Conservation (phyloP, 2,797 vertebrate species). For the Fratercula arctica region DNA sequence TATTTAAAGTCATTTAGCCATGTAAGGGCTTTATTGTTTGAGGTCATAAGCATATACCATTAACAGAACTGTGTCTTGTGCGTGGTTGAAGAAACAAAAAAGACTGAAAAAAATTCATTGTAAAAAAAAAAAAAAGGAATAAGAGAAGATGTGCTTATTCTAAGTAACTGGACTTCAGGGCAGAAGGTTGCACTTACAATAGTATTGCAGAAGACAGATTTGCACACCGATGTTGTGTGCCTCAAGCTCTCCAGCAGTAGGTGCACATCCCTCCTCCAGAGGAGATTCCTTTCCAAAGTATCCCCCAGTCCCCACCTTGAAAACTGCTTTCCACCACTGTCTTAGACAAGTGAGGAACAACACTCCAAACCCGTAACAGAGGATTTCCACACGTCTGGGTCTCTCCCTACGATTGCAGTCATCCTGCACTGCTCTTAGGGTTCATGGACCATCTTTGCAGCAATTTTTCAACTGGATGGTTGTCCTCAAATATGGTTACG, state of each 20-base stretch:
- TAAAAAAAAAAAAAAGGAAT: neutral
- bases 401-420: neutral
- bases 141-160: neutral
- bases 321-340: neutral
- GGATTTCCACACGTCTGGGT: rapidly evolving
- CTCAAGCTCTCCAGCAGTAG: neutral
- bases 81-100: neutral
- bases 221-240: neutral
- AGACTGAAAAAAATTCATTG: rapidly evolving
- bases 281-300: neutral
- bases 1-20: neutral
- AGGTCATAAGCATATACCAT: neutral
- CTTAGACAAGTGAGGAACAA: neutral
- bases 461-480: neutral
- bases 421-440: neutral
- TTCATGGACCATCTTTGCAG: neutral
- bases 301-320: neutral
- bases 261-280: neutral
- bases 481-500: neutral
- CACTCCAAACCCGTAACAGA: neutral
- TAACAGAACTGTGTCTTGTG: neutral
- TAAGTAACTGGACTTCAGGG: neutral
- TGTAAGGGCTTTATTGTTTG: neutral
- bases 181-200: neutral
- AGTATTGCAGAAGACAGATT: neutral